Evolutionary conservation across 2,888 invertebrate species (phyloP).

Genomic region (Drosophila planitibia): DNA sequence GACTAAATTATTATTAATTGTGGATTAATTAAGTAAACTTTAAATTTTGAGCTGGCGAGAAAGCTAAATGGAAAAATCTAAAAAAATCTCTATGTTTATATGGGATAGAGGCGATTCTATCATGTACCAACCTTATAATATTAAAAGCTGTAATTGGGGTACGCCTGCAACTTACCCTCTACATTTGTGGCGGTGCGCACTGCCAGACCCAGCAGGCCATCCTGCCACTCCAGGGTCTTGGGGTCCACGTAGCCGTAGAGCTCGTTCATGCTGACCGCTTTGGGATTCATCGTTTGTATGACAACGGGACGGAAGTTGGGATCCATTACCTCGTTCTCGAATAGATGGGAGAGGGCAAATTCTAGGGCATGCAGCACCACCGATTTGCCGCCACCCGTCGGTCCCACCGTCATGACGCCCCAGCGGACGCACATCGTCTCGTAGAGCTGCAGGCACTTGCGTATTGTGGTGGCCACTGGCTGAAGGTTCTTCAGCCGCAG

Average conservation of each 20-base stretch:
- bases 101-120: neutral
- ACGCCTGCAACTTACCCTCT: slow-evolving; percentile 69
- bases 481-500: slow-evolving; percentile 88
- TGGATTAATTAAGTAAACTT: neutral
- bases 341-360: slow-evolving; percentile 89
- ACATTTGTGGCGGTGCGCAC: slow-evolving; percentile 81
- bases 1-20: neutral
- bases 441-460: slow-evolving; percentile 90
- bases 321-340: slow-evolving; percentile 87
- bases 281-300: slow-evolving; percentile 94
- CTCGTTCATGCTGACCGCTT: slow-evolving; percentile 94
- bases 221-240: slow-evolving; percentile 95
- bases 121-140: slow-evolving; percentile 44
- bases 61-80: neutral
- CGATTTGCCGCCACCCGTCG: slow-evolving; percentile 95
- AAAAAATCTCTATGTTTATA: neutral
- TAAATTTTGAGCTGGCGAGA: neutral
- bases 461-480: slow-evolving; percentile 86
- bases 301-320: slow-evolving; percentile 90
- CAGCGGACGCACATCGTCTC: slow-evolving; percentile 96
- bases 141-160: neutral
- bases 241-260: slow-evolving; percentile 94
- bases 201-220: slow-evolving; percentile 91
- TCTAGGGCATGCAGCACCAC: slow-evolving; percentile 91
- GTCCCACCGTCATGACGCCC: slow-evolving; percentile 97